phyloP scores from a whole-genome alignment of 2,797 vertebrate species.

The Microchirus variegatus region DNA sequence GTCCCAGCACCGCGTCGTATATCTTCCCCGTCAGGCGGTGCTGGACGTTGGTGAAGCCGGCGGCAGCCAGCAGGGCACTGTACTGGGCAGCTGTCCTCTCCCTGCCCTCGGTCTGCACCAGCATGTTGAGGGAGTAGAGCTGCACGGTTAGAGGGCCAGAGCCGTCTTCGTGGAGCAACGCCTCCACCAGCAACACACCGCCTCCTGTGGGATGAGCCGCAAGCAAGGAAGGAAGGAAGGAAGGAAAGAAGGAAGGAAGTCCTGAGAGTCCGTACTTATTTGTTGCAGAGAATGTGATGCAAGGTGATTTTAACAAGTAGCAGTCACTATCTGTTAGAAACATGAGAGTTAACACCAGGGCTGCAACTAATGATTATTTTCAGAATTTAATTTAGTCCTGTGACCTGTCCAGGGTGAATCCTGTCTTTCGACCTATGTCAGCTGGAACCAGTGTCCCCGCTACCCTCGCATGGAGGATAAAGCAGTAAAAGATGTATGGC shows the following conservation, averaged over 20 bases:
- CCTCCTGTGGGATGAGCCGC: conserved; percentile 58
- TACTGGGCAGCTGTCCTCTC: conserved; percentile 84
- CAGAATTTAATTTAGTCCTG: too few relatives aligned
- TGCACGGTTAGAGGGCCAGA: conserved; percentile 84
- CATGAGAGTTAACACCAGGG: too few relatives aligned
- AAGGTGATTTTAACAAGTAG: too few relatives aligned
- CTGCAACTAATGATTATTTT: too few relatives aligned
- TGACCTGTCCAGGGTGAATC: too few relatives aligned
- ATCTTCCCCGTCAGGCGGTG: conserved; percentile 83
- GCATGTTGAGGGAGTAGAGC: conserved; percentile 89
- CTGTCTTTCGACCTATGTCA: too few relatives aligned
- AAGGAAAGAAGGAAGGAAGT: too few relatives aligned
- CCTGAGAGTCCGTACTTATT: not conserved
- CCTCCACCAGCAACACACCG: conserved; percentile 79
- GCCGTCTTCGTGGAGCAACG: conserved; percentile 75
- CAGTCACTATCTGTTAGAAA: too few relatives aligned
- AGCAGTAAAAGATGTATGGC: too few relatives aligned
- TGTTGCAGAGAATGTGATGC: too few relatives aligned
- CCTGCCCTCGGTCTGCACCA: conserved; percentile 89
- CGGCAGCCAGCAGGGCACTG: conserved; percentile 74
- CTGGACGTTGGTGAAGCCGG: conserved; percentile 79
- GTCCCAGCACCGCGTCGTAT: conserved; percentile 86
- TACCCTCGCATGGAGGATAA: too few relatives aligned
- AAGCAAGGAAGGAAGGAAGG: not conserved
- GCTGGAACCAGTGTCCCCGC: too few relatives aligned